These are phyloP conservation scores for Regulus satrapa DNA, from an alignment of 2,113 vertebrate species.

Conservation along the genomic window DNA sequence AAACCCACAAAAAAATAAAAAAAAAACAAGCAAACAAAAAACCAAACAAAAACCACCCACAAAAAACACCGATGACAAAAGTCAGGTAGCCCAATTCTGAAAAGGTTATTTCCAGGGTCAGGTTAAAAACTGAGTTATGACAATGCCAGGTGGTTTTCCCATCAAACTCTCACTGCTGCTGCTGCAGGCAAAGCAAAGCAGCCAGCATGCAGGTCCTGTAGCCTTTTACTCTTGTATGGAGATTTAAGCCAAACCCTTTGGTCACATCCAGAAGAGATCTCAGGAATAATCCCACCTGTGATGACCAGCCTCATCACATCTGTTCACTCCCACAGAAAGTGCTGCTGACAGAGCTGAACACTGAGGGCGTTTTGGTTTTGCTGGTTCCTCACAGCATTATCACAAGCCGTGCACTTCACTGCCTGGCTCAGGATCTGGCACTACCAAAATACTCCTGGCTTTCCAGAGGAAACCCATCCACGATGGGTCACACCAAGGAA, in stretches of 20 bases:
- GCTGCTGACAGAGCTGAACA: neutral
- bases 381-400: neutral
- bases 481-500: neutral
- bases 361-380: neutral
- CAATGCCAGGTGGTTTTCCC: neutral
- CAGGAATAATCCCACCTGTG: neutral
- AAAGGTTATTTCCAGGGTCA: neutral
- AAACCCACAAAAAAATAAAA: too few relatives aligned
- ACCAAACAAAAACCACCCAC: neutral
- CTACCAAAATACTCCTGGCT: neutral
- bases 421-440: neutral
- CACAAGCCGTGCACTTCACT: neutral
- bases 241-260: neutral
- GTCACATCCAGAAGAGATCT: neutral
- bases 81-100: neutral
- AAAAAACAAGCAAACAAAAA: too few relatives aligned
- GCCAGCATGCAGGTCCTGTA: accelerated
- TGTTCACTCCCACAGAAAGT: neutral
- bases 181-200: neutral
- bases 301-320: neutral
- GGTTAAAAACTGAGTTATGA: neutral
- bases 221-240: neutral
- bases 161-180: neutral
- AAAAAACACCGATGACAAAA: too few relatives aligned
- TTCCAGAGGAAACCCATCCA: neutral